Evolutionary conservation across 2,113 vertebrate species (phyloP).

Genomic region (Calypte anna): DNA sequence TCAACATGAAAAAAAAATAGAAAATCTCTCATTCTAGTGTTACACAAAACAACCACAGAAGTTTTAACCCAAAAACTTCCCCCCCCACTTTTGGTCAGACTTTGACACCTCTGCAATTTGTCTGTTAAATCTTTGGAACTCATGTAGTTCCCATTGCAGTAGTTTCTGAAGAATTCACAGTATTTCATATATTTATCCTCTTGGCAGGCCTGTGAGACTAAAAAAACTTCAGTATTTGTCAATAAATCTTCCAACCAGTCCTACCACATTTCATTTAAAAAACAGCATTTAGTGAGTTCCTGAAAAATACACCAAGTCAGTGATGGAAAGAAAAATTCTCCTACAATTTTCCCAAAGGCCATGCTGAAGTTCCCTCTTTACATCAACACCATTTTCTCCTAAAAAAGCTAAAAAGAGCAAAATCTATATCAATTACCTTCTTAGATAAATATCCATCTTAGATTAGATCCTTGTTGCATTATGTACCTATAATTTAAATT

Average conservation of each 20-base stretch:
- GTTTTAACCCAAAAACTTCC: neutral
- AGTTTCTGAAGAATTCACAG: neutral
- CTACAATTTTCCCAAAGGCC: neutral
- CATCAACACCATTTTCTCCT: neutral
- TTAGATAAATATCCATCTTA: neutral
- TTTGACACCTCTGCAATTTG: neutral
- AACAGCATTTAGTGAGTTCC: neutral
- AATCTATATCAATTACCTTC: neutral
- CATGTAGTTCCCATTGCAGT: neutral
- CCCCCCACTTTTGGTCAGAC: neutral
- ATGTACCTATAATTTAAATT: neutral
- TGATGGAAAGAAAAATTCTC: neutral
- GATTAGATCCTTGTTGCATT: neutral
- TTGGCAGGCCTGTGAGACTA: neutral
- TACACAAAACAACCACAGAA: neutral
- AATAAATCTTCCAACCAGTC: neutral
- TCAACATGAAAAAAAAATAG: neutral
- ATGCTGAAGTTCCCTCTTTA: accelerated
- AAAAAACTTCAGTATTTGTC: neutral
- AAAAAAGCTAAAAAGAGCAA: neutral
- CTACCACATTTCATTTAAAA: neutral
- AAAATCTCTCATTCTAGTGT: neutral
- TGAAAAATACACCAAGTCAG: neutral
- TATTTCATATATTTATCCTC: neutral
- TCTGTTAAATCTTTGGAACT: neutral